Evolutionary conservation across 2,888 invertebrate genomes (phyloP), one percentile per base, ranked within the genome.

Genomic region (Drosophila antonietae): DNA sequence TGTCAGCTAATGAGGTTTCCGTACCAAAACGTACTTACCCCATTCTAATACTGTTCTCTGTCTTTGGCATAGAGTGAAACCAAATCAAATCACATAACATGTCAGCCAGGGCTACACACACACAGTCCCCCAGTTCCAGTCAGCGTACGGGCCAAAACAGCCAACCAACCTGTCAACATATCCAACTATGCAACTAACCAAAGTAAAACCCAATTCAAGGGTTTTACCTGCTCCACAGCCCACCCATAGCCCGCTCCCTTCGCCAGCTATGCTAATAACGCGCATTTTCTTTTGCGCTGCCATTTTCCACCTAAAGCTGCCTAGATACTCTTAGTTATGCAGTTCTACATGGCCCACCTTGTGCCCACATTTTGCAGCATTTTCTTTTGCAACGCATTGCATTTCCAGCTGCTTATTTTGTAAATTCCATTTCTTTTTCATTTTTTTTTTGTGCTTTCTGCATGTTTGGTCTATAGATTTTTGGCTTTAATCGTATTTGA

Each of bases 31-130:
- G 77, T 74, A 73, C 77, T 88, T 88, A 83, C 66, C 88, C 74
- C 77, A 69, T 51, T 78, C 65, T 69, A 57, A 65, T 39, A 23
- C 46, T 43, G 78, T 59, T 41, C 52, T 44, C 46, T 55, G 66
- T 31, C 55, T 44, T 47, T 69, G 53, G 47, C 75, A 58, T 35
- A 18, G 31, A 64, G 59, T 51, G 70, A 73, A 83, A 83, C 81
- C 57, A 44, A 83, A 83, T 83, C 77, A 83, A 83, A 83, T 83
- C 83, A 85, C 85, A 85, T 85, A 85, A 82, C 83, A 88, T 79
- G 88, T 74, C 80, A 72, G 66, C 58, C 56, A 47, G 37, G 37
- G 65, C 61, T 70, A 31, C 12, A 68, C 68, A 52, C 37, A 15
- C 37, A 7, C 37, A 15, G 20, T 20, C 20, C 20, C 20, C 20